Evolutionary conservation across 2,888 invertebrate species (phyloP), one percentile per base, ranked within the genome.

Genomic region (Trichacis sp.): DNA sequence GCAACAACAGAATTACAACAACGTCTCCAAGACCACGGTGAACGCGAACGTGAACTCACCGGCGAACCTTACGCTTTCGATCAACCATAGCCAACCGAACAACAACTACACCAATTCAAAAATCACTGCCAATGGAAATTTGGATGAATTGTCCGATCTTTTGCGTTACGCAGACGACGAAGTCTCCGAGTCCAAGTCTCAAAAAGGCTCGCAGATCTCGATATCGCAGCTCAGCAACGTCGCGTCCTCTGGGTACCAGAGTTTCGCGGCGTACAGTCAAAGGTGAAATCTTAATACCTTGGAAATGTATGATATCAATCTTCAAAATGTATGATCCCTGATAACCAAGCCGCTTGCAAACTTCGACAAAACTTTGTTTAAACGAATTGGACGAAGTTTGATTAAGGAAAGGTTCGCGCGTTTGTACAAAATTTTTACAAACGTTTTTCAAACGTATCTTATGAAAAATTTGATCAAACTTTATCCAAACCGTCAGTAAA

Each of bases 211-310:
- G 42, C 92, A 93, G 77, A 91, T 92, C 49, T 93, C 93, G 1
- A 93, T 93, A 68, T 92, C 93, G 63, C 94, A 94, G 71, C 81
- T 92, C 48, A 91, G 91, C 17, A 91, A 91, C 67, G 91, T 91
- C 6, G 94, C 93, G 30, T 93, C 93, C 74, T 94, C 94, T 0
- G 95, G 95, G 4, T 95, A 95, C 84, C 95, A 95, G 85, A 94
- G 94, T 76, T 93, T 94, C 77, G 93, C 93, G 33, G 93, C 93
- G 1, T 93, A 93, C 84, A 94, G 94, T 82, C 94, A 94, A 84
- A 94, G 93, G n/a, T n/a, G n/a, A n/a, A n/a, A n/a, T n/a, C n/a
- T n/a, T n/a, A n/a, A n/a, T n/a, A n/a, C n/a, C n/a, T n/a, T n/a
- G n/a, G n/a, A n/a, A n/a, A n/a, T n/a, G n/a, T n/a, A n/a, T n/a